These are phyloP conservation scores for Alosa sapidissima DNA, from an alignment of 2,797 vertebrate species.

Conservation along the genomic window DNA sequence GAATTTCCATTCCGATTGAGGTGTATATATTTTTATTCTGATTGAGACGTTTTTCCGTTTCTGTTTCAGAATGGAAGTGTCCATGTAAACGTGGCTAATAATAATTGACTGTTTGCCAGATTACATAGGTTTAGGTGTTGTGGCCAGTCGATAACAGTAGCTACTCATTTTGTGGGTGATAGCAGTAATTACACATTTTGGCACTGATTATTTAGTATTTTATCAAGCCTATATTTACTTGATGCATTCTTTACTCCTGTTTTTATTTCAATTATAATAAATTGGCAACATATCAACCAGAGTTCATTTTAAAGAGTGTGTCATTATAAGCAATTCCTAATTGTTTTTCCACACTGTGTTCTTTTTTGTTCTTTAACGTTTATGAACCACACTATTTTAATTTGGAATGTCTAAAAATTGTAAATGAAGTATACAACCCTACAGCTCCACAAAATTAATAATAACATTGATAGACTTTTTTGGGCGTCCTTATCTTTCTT, in stretches of 20 bases:
- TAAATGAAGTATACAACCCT: too few species aligned
- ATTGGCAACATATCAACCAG: neutral
- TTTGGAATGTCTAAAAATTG: neutral
- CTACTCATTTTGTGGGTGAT: neutral
- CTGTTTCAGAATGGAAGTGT: too few species aligned
- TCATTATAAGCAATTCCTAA: neutral
- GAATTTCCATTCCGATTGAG: too few species aligned
- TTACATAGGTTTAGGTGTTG: neutral
- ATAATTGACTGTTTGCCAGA: neutral
- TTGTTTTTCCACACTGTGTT: neutral
- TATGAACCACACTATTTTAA: neutral
- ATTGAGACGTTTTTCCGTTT: too few species aligned
- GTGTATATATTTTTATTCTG: too few species aligned
- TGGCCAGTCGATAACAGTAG: neutral
- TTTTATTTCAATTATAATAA: slow-evolving; percentile 11
- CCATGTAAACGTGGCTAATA: too few species aligned
- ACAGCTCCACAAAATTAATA: too few species aligned
- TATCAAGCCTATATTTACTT: neutral
- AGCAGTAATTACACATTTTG: neutral
- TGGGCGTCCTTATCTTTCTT: too few species aligned
- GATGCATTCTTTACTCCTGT: slow-evolving; percentile 6
- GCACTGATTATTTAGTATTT: neutral
- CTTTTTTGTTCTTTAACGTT: neutral
- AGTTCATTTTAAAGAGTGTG: neutral
- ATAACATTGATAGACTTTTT: too few species aligned